Base-by-base conservation (phyloP, 2,113 vertebrate species). In the Fulmarus glacialis region DNA sequence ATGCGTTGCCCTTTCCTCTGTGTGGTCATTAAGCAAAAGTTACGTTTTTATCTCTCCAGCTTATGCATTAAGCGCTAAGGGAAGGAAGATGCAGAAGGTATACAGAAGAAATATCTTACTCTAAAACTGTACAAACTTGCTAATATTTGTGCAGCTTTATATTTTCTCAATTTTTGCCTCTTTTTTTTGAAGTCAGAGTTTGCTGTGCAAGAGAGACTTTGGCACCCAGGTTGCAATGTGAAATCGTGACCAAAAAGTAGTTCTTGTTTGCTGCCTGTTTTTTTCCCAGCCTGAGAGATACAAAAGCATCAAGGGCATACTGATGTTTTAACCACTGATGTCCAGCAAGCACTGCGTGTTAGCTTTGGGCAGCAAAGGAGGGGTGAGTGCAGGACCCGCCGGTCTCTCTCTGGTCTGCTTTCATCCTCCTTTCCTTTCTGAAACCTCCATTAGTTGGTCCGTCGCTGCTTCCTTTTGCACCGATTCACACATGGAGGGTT, bases 401-500 rank as follows among this genome's bases (percentile, higher is more conserved):
- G 0, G 4, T 47, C 4, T 56, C 43, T 70, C 26, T 79, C 63
- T 59, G 26, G 13, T 63, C 52, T 83, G 45, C 34, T 83, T 50
- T 89, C 30, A 55, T 36, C 7, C 15, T 79, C 15, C 40, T 75
- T 79, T 87, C 14, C 8, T 52, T 75, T 91, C 36, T 32, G 75
- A 70, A 89, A 66, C 15, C 38, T 63, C 32, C 43, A 34, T n/a
- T 32, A 13, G 23, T 32, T 70, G 11, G 14, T 93, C 26, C 3
- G 1, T 80, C 2, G 1, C 18, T 0, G 3, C n/a, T 74, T 72
- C 18, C 16, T 50, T 90, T 59, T 68, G 34, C 48, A 45, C 15
- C 0, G 0, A 15, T 68, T 87, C 12, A 5, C 4, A 2, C 15
- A 9, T 2, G 13, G 24, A 50, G 9, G 6, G 38, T 59, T 81